Evolutionary conservation across 2,113 vertebrate genomes (phyloP), one percentile per base, ranked within the genome.

Genomic region (Percina caprodes): DNA sequence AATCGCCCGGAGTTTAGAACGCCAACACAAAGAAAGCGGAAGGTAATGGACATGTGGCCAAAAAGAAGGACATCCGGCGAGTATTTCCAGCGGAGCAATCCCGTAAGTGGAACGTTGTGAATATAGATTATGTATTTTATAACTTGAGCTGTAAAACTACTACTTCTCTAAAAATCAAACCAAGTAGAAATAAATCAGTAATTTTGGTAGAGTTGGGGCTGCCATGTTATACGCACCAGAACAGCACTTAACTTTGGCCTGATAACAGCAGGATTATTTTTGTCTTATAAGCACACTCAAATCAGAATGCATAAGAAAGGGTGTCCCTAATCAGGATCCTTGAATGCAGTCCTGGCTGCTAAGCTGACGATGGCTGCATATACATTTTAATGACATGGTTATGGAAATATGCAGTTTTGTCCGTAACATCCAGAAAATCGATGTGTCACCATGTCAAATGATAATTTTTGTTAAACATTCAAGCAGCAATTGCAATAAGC

Each of bases 401-500:
- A n/a, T 77, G 51, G 5, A 65, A 69, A 84, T 60, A 59, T 21
- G 61, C 15, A 70, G 6, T 54, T 46, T 48, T 33, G 46, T 67
- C 54, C 5, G 2, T 61, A 24, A 68, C n/a, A 71, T 62, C 12
- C 26, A 68, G 24, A 48, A 63, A 46, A 77, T 23, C 0, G 0
- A 68, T 67, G 70, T 21, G n/a, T 68, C 59, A 74, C 35, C 26
- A 30, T 7, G 16, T 62, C 52, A 61, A 69, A 46, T 13, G 11
- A 71, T 58, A 18, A 18, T 51, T 72, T 82, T 65, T 63, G 33
- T 55, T 35, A 56, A 86, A 77, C 21, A 69, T 62, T 52, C 11
- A 61, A 69, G 55, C 33, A 42, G 48, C 26, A 15, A 19, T 51
- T 54, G 23, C 52, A 74, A 30, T 48, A 62, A 62, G n/a, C n/a